Base-by-base conservation (phyloP, 2,797 vertebrate species). In the Aplochiton taeniatus region DNA sequence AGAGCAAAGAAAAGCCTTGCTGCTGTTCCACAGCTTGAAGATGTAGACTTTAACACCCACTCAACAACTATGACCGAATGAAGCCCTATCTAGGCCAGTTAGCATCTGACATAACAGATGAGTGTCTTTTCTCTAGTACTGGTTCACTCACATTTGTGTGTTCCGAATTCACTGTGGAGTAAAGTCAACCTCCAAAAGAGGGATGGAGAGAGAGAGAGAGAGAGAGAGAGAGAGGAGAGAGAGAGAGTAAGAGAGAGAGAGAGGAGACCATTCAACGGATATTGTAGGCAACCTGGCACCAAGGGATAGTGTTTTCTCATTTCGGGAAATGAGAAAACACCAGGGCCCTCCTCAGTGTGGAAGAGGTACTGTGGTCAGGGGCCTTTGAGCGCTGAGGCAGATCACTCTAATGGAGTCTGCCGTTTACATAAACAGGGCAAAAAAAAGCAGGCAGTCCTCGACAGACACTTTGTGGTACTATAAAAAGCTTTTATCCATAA, bases 381-480 rank as follows among this genome's bases (percentile, higher is more conserved):
- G 50, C 14, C 49, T 51, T 12, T 51, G 49, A 57, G 12, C 11
- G 11, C 19, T 9, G 20, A 57, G 10, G 20, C 41, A 8, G 55
- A 18, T 13, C 4, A 42, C 31, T 31, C 31, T 31, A 31, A 31
- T 31, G 11, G 18, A 55, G 12, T 14, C 20, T 31, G 74, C 70
- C 9, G 70, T 85, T n/a, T 85, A 85, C 75, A 79, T 84, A 85
- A 85, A 82, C 75, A 60, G 80, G 76, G 83, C 78, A 77, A 62
- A 62, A 76, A 58, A 2, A 82, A 78, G 77, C 69, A 69, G 79
- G 63, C 75, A 69, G 77, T 77, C 72, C 79, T 81, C 72, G 75
- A 80, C 81, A 83, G 70, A 72, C 69, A 55, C 52, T 61, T 31
- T 31, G 31, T 31, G 31, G 31, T 31, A 31, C 82, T 83, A 79